phyloP scores from a whole-genome alignment of 1,140 invertebrate genomes.

The Brachionus manjavacas region DNA sequence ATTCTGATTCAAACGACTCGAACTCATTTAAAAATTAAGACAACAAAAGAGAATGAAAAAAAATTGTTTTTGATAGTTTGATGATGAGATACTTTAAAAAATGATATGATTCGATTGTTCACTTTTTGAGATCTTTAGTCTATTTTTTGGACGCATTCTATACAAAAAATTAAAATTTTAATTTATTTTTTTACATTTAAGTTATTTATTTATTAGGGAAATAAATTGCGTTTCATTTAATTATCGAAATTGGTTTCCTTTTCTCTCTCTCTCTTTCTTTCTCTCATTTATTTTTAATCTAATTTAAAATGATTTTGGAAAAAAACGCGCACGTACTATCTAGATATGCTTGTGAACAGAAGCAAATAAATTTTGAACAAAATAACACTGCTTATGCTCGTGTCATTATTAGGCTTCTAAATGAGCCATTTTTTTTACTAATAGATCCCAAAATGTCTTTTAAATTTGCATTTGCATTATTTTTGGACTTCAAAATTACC shows the following conservation, averaged over 20 bases:
- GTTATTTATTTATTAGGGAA: constrained; percentile 6
- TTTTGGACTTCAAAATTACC: too few relatives aligned
- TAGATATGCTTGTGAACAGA: background rate
- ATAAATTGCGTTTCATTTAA: background rate
- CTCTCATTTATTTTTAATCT: background rate
- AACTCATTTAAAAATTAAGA: constrained; percentile 2
- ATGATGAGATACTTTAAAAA: background rate
- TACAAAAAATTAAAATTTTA: background rate
- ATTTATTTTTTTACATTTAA: constrained; percentile 13
- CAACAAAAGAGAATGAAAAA: background rate
- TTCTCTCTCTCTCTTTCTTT: background rate
- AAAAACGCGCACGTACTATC: background rate
- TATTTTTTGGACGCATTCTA: constrained; percentile 40
- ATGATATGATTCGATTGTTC: constrained; percentile 26
- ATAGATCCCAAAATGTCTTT: background rate
- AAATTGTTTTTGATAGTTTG: background rate
- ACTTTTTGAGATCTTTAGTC: constrained; percentile 27
- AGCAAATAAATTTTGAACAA: background rate
- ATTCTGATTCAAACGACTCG: background rate
- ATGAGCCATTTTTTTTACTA: background rate
- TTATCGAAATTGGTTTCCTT: background rate
- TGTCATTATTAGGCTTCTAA: background rate
- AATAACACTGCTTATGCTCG: background rate
- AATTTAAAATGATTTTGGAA: constrained; percentile 14
- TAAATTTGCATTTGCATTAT: background rate